A percentile compares a stretch with the other conserved stretches of the same genome.
These are phyloP conservation scores for Drosophila rufa DNA, from an alignment of 1,140 invertebrate species.

Conservation along the genomic window DNA sequence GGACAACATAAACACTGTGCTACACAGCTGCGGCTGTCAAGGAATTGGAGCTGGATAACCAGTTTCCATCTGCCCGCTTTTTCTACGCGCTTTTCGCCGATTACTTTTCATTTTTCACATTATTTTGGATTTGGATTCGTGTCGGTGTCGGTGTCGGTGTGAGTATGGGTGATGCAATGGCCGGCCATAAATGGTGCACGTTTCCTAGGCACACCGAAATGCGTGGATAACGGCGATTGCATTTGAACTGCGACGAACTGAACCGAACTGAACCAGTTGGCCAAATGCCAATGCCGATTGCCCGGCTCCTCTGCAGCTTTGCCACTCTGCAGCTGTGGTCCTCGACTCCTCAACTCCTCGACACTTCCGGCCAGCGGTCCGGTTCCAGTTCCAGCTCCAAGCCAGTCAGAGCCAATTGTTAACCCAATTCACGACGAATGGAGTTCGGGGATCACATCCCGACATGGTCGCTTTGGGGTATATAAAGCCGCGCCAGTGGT, in stretches of 20 bases:
- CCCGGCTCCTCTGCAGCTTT: constrained; percentile 6
- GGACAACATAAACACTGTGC: constrained; percentile 32
- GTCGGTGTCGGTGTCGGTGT: constrained; percentile 1
- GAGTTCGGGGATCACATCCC: constrained; percentile 33
- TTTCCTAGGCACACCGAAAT: constrained; percentile 68
- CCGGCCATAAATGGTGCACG: constrained; percentile 68
- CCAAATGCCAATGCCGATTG: constrained; percentile 81
- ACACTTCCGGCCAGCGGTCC: constrained; percentile 33
- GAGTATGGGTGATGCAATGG: constrained; percentile 64
- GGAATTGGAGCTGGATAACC: constrained; percentile 28
- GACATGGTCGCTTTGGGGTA: constrained; percentile 22
- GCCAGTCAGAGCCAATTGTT: constrained; percentile 41
- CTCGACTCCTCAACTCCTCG: constrained; percentile 8
- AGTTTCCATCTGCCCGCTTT: constrained; percentile 49
- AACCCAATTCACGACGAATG: constrained; percentile 61
- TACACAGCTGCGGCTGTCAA: constrained; percentile 20
- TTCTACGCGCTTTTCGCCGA: constrained; percentile 29
- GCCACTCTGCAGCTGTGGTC: background rate
- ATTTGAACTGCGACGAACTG: constrained; percentile 15
- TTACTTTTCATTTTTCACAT: constrained; percentile 40
- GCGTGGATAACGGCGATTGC: constrained; percentile 35
- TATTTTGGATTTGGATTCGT: background rate
- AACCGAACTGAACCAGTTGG: constrained; percentile 66
- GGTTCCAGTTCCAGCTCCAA: constrained; percentile 10
- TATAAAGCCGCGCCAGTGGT: constrained; percentile 48